A percentile compares a stretch with the other conserved stretches of the same genome.
Evolutionary conservation across 1,140 invertebrate species (phyloP).

Genomic region (Cydia pomonella): DNA sequence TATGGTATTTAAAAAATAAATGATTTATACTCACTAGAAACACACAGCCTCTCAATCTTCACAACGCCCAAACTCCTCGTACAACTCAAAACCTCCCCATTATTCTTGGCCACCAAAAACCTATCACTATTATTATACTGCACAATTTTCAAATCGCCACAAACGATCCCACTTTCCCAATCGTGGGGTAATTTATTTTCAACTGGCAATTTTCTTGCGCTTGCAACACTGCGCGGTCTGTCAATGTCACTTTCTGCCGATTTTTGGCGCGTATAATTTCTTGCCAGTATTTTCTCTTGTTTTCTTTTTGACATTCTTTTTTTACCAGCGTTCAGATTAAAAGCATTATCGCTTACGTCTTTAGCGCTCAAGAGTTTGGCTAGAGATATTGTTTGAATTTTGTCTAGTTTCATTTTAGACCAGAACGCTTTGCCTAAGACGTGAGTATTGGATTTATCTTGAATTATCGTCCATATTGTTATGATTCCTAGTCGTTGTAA

Average conservation of each 20-base stretch:
- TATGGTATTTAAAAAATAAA: too few relatives aligned
- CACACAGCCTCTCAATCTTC: conserved; percentile 53
- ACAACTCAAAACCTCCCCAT: conserved; percentile 64
- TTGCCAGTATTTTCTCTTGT: conserved; percentile 46
- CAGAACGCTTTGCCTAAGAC: conserved; percentile 69
- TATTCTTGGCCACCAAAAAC: conserved; percentile 63
- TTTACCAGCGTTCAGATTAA: conserved; percentile 65
- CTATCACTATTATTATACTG: conserved; percentile 49
- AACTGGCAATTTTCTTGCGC: conserved; percentile 43
- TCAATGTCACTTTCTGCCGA: conserved; percentile 51
- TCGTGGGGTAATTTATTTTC: conserved; percentile 41
- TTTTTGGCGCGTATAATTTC: conserved; percentile 48
- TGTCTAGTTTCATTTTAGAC: conserved; percentile 69
- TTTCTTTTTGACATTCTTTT: conserved; percentile 54
- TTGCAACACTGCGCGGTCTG: conserved; percentile 62
- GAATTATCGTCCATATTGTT: conserved; percentile 69
- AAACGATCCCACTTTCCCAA: conserved; percentile 56
- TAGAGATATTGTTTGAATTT: conserved; percentile 57
- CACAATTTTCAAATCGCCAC: conserved; percentile 63
- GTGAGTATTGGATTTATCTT: conserved; percentile 53
- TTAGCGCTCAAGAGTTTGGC: conserved; percentile 42
- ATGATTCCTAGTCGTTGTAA: conserved; percentile 67
- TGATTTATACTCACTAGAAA: conserved; percentile 57
- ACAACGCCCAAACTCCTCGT: conserved; percentile 46
- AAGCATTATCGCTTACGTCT: conserved; percentile 42